A percentile compares a stretch with the other conserved stretches of the same genome.
These are phyloP conservation scores for Arion vulgaris DNA, from an alignment of 1,140 invertebrate species.

Conservation along the genomic window DNA sequence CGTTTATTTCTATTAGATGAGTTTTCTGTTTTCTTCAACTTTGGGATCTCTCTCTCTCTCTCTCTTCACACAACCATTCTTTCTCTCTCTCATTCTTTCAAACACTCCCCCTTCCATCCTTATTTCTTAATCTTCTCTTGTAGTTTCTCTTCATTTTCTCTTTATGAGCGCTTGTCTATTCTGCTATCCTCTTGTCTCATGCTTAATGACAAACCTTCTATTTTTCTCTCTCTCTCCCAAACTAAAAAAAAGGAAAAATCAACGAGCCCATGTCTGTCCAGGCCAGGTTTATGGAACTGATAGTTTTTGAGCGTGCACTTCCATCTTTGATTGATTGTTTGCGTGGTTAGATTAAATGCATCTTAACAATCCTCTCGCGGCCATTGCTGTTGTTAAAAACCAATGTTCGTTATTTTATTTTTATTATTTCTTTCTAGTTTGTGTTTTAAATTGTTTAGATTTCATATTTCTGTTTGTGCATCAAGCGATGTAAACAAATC, in stretches of 20 bases:
- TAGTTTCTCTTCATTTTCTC: too few species aligned
- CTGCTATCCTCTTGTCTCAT: too few species aligned
- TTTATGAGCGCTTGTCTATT: too few species aligned
- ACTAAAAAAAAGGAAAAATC: background rate
- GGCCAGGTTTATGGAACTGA: conserved; percentile 4
- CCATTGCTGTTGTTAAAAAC: conserved; percentile 13
- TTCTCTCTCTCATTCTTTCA: background rate
- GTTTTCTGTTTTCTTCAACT: too few species aligned
- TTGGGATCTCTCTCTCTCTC: background rate
- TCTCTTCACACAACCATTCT: background rate
- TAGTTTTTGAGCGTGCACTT: conserved; percentile 8
- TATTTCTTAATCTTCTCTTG: background rate
- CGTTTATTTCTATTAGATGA: background rate
- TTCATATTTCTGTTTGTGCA: conserved; percentile 12
- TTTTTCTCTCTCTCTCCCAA: background rate
- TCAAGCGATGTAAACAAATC: background rate
- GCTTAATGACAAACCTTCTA: background rate
- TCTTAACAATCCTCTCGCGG: conserved; percentile 3
- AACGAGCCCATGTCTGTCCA: background rate
- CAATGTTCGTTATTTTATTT: background rate
- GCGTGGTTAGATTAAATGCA: conserved; percentile 18
- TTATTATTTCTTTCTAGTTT: background rate
- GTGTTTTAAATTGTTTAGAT: background rate
- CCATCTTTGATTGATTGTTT: conserved; percentile 19
- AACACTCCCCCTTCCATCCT: background rate